A percentile compares a stretch with the other conserved stretches of the same genome.
Evolutionary conservation across 1,140 invertebrate genomes (phyloP).

Genomic region (Diabrotica undecimpunctata): DNA sequence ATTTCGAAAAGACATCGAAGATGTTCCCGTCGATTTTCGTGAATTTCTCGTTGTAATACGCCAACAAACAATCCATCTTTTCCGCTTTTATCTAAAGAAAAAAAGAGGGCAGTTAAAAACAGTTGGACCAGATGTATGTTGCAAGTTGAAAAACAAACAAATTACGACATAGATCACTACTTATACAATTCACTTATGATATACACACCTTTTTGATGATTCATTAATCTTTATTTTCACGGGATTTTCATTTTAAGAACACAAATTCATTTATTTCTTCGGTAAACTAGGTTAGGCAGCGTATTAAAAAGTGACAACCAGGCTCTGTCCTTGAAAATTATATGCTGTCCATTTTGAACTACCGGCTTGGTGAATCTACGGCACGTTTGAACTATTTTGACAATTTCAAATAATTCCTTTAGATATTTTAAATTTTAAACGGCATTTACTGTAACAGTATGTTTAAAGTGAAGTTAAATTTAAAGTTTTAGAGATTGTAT

Average conservation of each 20-base stretch:
- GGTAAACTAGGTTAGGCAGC: conserved; percentile 1
- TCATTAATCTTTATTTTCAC: not conserved
- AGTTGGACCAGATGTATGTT: not conserved
- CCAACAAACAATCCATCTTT: conserved; percentile 37
- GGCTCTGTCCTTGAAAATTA: not conserved
- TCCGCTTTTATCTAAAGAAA: not conserved
- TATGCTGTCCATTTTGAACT: not conserved
- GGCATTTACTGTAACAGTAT: too few relatives aligned
- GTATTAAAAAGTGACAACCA: not conserved
- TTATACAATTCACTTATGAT: not conserved
- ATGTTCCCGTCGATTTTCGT: conserved; percentile 36
- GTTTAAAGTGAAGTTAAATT: too few relatives aligned
- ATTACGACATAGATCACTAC: not conserved
- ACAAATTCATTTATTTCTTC: not conserved
- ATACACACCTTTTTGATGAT: not conserved
- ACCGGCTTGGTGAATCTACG: not conserved
- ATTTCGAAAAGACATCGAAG: conserved; percentile 34
- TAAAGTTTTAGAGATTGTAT: too few relatives aligned
- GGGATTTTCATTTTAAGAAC: not conserved
- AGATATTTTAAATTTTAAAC: too few relatives aligned
- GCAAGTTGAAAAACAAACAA: not conserved
- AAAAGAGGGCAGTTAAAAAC: conserved; percentile 9
- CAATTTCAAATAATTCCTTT: too few relatives aligned
- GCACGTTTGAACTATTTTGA: not conserved
- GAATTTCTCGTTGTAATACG: conserved; percentile 35